Conservation (phyloP, 2,113 vertebrate species). For the Serilophus lunatus region DNA sequence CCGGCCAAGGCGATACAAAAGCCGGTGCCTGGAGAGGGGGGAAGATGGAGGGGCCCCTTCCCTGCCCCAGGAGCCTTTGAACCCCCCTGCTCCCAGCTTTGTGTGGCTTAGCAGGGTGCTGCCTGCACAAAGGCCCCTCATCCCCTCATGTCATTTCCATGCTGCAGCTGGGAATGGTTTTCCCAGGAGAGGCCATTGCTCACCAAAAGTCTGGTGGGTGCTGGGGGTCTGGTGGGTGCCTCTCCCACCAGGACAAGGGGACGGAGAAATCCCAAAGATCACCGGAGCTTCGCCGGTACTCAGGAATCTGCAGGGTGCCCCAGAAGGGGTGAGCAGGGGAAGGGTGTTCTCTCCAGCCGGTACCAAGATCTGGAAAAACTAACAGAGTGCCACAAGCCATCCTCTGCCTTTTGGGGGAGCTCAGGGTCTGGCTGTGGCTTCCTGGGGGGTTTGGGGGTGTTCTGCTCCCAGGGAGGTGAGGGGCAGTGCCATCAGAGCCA, state of each 20-base stretch:
- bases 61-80: conserved; percentile 47
- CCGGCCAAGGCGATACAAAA: conserved; percentile 63
- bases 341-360: background rate
- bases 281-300: accelerated
- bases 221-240: background rate
- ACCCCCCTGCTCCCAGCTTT: conserved; percentile 40
- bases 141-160: conserved; percentile 21
- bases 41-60: conserved; percentile 44
- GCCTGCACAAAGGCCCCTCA: conserved; percentile 39
- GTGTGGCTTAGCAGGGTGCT: conserved; percentile 61
- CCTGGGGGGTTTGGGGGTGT: background rate
- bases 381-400: accelerated
- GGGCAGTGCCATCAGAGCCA: background rate
- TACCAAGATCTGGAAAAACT: background rate
- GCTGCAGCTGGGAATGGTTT: conserved; percentile 16
- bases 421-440: accelerated
- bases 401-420: background rate
- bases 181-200: background rate
- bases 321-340: background rate
- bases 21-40: conserved; percentile 35
- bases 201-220: background rate
- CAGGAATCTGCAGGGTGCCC: background rate
- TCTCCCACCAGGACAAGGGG: accelerated
- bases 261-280: background rate
- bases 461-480: background rate